A percentile compares a stretch with the other conserved stretches of the same genome.
These are phyloP conservation scores for Bombus haemorrhoidalis DNA, from an alignment of 1,140 invertebrate species.

Conservation along the genomic window DNA sequence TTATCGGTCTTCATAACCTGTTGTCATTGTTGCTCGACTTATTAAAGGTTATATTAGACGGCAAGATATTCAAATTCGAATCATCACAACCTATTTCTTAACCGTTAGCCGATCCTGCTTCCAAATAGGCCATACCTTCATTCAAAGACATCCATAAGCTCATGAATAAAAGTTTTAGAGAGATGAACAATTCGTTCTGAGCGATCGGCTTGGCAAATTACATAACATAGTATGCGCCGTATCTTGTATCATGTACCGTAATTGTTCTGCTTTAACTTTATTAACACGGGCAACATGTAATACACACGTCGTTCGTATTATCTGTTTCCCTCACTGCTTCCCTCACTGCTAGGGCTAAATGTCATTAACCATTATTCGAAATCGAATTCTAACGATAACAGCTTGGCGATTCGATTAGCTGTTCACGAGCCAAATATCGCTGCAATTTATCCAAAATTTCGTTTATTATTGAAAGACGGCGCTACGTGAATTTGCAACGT, in stretches of 20 bases:
- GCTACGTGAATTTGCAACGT: not conserved
- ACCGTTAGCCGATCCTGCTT: not conserved
- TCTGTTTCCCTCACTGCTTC: too few species aligned
- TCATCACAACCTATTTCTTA: not conserved
- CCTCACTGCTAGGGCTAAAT: too few species aligned
- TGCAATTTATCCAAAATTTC: not conserved
- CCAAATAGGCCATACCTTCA: too few species aligned
- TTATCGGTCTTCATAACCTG: not conserved
- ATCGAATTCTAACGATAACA: not conserved
- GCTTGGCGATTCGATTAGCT: not conserved
- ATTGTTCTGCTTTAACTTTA: slow-evolving; percentile 48
- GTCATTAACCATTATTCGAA: not conserved
- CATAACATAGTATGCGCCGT: slow-evolving; percentile 15
- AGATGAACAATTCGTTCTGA: not conserved
- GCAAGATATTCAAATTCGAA: not conserved
- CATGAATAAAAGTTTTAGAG: not conserved
- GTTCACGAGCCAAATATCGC: not conserved
- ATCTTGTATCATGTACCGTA: not conserved
- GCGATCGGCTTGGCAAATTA: slow-evolving; percentile 9
- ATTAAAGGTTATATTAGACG: not conserved
- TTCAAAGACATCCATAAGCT: not conserved
- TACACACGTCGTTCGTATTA: not conserved
- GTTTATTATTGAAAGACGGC: not conserved
- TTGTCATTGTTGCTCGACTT: not conserved
- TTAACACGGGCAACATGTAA: not conserved